Percentiles rank a stretch among this genome's conserved stretches.
Conservation (phyloP, 2,113 vertebrate species). For the Zonotrichia leucophrys region DNA sequence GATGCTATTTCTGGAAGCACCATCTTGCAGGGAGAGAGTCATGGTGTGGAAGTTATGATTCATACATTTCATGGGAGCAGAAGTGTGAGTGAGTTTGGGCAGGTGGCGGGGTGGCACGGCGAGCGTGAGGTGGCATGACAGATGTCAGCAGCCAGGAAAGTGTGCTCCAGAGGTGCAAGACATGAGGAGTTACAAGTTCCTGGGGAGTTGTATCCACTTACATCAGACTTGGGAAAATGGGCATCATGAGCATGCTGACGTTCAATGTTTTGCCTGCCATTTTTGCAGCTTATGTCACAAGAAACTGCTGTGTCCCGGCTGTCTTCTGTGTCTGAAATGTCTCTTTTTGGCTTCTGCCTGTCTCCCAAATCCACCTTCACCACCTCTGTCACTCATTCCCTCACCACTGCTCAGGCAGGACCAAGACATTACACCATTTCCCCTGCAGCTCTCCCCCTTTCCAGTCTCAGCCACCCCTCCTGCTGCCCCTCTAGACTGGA, state of each 20-base stretch:
- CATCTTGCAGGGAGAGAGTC: slow-evolving; percentile 11
- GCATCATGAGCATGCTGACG: not conserved
- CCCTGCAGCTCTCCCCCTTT: not conserved
- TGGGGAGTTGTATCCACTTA: slow-evolving; percentile 18
- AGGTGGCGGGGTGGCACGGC: slow-evolving; percentile 26
- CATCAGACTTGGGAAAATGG: slow-evolving; percentile 17
- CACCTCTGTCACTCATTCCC: not conserved
- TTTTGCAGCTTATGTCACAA: slow-evolving; percentile 33
- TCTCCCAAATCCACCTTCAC: not conserved
- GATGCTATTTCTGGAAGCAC: slow-evolving; percentile 52
- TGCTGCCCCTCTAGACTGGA: not conserved
- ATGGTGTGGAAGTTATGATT: slow-evolving; percentile 39
- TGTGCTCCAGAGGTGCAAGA: slow-evolving; percentile 4
- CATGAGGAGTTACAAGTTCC: not conserved
- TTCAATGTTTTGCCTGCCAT: slow-evolving; percentile 28
- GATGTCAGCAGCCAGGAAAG: slow-evolving; percentile 48
- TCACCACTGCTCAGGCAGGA: not conserved
- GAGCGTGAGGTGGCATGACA: slow-evolving; percentile 23
- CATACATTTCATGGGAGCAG: slow-evolving; percentile 31
- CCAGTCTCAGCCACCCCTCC: not conserved
- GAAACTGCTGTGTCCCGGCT: not conserved
- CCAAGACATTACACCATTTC: slow-evolving; percentile 25
- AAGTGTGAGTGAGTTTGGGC: slow-evolving; percentile 53
- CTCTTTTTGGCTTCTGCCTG: not conserved
- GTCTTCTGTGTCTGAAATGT: not conserved